phyloP scores from a whole-genome alignment of 2,888 invertebrate species.

The Ophion slaviceki region DNA sequence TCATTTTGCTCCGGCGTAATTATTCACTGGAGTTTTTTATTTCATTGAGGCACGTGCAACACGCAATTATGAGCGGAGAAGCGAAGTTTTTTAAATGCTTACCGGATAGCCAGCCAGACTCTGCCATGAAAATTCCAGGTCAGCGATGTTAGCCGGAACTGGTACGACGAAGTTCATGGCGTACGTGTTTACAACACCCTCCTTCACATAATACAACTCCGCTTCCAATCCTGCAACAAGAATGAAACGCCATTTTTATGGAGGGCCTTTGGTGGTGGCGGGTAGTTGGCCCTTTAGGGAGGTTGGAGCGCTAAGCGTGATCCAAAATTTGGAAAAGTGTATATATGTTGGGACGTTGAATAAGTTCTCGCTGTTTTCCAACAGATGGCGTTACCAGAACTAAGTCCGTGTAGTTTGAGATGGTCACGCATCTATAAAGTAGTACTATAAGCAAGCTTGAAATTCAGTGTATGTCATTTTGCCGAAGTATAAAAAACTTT shows the following conservation, averaged over 20 bases:
- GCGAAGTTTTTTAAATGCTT: conserved; percentile 79
- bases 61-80: neutral
- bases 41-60: neutral
- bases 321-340: no score
- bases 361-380: no score
- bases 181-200: conserved; percentile 93
- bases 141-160: conserved; percentile 91
- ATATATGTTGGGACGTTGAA: no score
- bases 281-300: neutral
- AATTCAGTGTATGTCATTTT: no score
- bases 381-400: no score
- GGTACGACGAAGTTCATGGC: conserved; percentile 93
- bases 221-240: conserved; percentile 88
- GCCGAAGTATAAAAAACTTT: no score
- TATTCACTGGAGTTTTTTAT: neutral
- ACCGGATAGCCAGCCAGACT: conserved; percentile 90
- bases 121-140: conserved; percentile 94
- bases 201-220: conserved; percentile 92
- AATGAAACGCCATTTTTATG: conserved; percentile 20
- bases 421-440: no score
- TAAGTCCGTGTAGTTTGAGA: no score
- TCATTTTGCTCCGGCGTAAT: neutral
- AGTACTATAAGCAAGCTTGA: no score
- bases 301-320: no score
- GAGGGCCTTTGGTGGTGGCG: neutral